Evolutionary conservation across 2,113 vertebrate species (phyloP), one percentile per base, ranked within the genome.

Genomic region (Rutilus rutilus): DNA sequence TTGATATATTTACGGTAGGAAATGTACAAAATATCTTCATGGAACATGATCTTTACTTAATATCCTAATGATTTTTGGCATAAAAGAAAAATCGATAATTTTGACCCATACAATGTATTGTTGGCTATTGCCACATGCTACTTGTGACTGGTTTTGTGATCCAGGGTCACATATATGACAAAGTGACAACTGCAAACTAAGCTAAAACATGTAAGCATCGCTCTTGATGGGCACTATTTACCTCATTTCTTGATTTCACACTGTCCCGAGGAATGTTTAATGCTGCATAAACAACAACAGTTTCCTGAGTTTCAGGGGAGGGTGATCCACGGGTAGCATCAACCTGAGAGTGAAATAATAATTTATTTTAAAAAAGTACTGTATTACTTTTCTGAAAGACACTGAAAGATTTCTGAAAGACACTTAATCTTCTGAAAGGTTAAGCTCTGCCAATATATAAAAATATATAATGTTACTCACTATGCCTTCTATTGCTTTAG

Each of bases 211-310:
- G 42, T 42, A 42, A 23, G 33, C 19, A 39, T 23, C 33, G 23
- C 8, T 54, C 10, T 21, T n/a, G 5, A 21, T 33, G 6, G 25
- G 9, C n/a, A n/a, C 1, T 1, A 78, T 59, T 82, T 36, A 86
- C 87, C 84, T 83, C 42, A 1, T 52, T 65, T 73, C 9, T 39
- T 19, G 9, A 14, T 47, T 78, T 74, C 25, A 30, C 67, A 11
- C 81, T 73, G 12, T 64, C 42, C 15, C 5, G 64, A 10, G 64
- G 50, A 62, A 83, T 5, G 14, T 78, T 86, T 36, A 88, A 9
- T 30, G 39, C 67, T 30, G 87, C 39, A 23, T 88, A 88, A 25
- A 86, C 39, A 15, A 86, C 39, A 15, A 88, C 21, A 10, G 1
- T 0, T 36, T 67, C 83, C 11, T 6, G 4, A 7, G 23, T 19